Conservation (phyloP, 2,888 invertebrate species). For the Heliconius erato region DNA sequence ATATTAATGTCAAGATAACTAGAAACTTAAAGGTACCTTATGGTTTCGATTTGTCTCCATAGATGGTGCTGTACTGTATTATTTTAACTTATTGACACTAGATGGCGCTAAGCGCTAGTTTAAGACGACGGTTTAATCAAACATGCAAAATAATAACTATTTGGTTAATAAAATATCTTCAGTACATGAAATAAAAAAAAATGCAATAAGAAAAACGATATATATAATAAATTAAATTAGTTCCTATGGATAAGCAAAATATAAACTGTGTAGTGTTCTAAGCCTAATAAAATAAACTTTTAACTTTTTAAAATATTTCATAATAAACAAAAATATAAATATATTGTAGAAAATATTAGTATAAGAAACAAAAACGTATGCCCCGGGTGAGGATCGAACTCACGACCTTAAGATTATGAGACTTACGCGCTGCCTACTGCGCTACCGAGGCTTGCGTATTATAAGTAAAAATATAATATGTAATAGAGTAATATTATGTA, state of each 20-base stretch:
- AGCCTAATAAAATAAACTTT: too few relatives aligned
- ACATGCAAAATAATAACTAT: too few relatives aligned
- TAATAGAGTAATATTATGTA: background rate
- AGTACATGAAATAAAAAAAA: background rate
- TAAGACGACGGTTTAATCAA: too few relatives aligned
- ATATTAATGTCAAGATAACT: too few relatives aligned
- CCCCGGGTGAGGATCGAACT: conserved; percentile 97
- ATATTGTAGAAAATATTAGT: background rate
- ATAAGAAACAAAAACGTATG: conserved; percentile 43
- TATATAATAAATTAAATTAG: background rate
- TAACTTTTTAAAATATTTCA: background rate
- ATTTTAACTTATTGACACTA: background rate
- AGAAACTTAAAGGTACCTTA: background rate
- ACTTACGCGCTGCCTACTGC: conserved; percentile 96
- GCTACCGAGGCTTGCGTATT: conserved; percentile 89
- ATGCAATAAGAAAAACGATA: background rate
- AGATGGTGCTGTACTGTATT: background rate
- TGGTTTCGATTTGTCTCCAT: background rate
- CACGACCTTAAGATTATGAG: conserved; percentile 97
- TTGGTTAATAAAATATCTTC: background rate
- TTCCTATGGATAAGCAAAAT: too few relatives aligned
- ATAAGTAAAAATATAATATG: background rate
- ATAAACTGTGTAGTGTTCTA: background rate
- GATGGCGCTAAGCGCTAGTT: background rate
- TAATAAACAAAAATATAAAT: background rate